Evolutionary conservation across 1,140 invertebrate genomes (phyloP).

Genomic region (Diachasma alloeum): DNA sequence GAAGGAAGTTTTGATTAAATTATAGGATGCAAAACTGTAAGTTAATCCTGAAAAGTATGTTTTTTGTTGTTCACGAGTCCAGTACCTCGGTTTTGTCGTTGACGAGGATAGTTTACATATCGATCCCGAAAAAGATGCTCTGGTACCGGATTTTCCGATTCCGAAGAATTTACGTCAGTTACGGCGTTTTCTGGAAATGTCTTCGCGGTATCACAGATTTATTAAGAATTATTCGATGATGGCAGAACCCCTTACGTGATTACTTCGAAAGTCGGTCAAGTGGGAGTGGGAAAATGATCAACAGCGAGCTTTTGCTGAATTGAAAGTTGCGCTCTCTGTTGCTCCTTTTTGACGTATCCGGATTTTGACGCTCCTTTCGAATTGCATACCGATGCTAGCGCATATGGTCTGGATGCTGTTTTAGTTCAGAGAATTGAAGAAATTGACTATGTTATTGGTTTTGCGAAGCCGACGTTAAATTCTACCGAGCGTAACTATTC

Average conservation of each 20-base stretch:
- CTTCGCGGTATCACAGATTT: neutral
- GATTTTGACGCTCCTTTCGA: too few relatives aligned
- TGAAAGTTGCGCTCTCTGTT: constrained; percentile 27
- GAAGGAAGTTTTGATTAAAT: neutral
- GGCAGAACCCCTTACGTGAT: constrained; percentile 26
- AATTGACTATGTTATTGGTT: neutral
- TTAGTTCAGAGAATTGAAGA: neutral
- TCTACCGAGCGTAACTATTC: neutral
- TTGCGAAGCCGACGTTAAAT: neutral
- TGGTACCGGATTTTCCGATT: neutral
- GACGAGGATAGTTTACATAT: neutral
- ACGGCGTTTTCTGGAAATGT: neutral
- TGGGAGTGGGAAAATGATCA: constrained; percentile 29
- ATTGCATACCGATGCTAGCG: too few relatives aligned
- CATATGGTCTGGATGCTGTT: neutral
- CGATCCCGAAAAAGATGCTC: constrained; percentile 12
- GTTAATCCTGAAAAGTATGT: neutral
- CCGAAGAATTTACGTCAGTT: neutral
- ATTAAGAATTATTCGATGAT: neutral
- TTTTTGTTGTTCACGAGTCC: neutral
- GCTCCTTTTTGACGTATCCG: constrained; percentile 35
- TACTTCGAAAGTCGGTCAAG: constrained; percentile 20
- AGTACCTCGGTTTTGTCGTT: too few relatives aligned
- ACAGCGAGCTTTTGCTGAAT: constrained; percentile 18
- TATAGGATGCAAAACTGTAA: neutral